phyloP scores from a whole-genome alignment of 2,113 vertebrate genomes.

The Chauna torquata region DNA sequence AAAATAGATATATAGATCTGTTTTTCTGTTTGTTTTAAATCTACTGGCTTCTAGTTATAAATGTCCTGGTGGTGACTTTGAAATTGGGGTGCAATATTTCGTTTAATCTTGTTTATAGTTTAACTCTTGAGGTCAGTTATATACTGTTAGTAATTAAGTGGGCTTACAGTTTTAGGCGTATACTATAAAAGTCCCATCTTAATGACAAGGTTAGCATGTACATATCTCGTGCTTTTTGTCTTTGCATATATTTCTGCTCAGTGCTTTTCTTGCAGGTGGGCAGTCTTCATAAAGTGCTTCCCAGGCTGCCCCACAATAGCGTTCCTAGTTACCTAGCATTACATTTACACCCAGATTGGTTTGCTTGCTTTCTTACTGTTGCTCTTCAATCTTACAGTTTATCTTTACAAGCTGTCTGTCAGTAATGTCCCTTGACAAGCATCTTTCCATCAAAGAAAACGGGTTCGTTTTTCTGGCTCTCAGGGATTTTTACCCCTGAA shows the following conservation, averaged over 20 bases:
- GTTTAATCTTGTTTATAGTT: background rate
- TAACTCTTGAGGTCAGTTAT: background rate
- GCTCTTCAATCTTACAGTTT: background rate
- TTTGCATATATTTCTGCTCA: background rate
- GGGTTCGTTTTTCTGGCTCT: constrained; percentile 24
- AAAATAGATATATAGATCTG: background rate
- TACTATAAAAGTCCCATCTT: background rate
- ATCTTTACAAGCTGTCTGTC: background rate
- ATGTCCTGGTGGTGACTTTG: background rate
- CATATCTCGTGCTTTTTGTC: background rate
- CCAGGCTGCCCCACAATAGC: background rate
- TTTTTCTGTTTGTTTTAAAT: background rate
- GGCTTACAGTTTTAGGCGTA: background rate
- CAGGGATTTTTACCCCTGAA: constrained; percentile 51
- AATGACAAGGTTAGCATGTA: background rate
- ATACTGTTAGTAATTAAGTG: background rate
- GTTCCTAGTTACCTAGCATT: background rate
- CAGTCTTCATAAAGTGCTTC: background rate
- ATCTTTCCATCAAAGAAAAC: background rate
- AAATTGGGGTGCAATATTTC: background rate
- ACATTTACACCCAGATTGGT: background rate
- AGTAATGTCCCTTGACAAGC: background rate
- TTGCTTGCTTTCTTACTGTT: background rate
- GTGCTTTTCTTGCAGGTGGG: background rate
- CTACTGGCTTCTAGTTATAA: background rate